phyloP scores from a whole-genome alignment of 2,888 invertebrate species.

The Rutpela maculata region DNA sequence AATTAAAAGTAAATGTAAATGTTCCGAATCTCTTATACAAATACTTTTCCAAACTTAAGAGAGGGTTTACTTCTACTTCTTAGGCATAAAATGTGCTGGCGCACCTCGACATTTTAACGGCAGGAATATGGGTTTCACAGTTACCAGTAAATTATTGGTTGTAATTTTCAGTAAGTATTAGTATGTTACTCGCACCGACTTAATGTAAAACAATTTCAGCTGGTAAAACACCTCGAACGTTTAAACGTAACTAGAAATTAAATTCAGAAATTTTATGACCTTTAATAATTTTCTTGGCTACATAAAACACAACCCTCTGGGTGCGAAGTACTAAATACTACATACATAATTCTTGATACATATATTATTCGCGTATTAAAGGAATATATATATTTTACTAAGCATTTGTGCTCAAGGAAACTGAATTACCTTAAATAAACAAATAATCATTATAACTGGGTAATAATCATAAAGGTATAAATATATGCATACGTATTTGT shows the following conservation, averaged over 20 bases:
- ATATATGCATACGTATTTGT: too few species aligned
- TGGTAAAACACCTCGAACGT: slow-evolving; percentile 12
- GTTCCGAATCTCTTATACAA: too few species aligned
- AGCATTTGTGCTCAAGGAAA: not conserved
- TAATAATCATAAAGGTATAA: not conserved
- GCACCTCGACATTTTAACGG: too few species aligned
- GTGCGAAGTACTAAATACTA: slow-evolving; percentile 2
- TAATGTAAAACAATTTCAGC: not conserved
- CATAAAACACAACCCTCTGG: slow-evolving; percentile 1
- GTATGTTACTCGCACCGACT: not conserved
- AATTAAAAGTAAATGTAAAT: too few species aligned
- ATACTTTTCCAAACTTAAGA: too few species aligned
- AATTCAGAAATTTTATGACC: slow-evolving; percentile 20
- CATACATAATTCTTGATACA: too few species aligned
- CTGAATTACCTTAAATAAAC: not conserved
- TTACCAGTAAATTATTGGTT: too few species aligned
- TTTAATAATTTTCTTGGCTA: slow-evolving; percentile 16
- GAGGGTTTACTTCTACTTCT: too few species aligned
- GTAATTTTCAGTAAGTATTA: too few species aligned
- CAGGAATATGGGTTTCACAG: too few species aligned
- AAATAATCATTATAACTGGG: not conserved
- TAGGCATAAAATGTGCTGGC: too few species aligned
- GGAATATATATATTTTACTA: not conserved
- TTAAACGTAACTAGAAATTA: slow-evolving; percentile 10
- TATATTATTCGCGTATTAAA: not conserved